Percentiles rank a stretch among this genome's conserved stretches.
Evolutionary conservation across 2,797 vertebrate species (phyloP).

Genomic region (Gymnocypris eckloni): DNA sequence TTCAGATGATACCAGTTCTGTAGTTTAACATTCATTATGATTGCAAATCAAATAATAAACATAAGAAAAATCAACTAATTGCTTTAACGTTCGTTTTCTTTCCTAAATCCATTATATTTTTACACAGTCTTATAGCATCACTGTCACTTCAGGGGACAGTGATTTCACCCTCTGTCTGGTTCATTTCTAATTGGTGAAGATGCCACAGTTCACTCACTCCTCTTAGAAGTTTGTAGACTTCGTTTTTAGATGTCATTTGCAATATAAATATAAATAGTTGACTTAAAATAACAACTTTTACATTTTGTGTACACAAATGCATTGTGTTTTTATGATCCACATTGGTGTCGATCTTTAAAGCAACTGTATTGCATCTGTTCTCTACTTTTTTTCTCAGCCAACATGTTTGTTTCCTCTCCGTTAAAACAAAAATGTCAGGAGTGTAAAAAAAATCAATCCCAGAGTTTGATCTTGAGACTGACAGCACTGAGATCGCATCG

Average conservation of each 20-base stretch:
- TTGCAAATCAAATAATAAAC: background rate
- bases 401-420: constrained; percentile 51
- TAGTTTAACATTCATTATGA: background rate
- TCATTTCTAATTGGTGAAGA: background rate
- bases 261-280: background rate
- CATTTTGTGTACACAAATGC: background rate
- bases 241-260: background rate
- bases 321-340: background rate
- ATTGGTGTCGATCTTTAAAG: constrained; percentile 63
- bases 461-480: constrained; percentile 78
- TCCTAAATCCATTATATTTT: background rate
- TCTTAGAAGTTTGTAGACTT: background rate
- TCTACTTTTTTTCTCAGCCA: constrained; percentile 29
- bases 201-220: background rate
- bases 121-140: background rate
- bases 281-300: background rate
- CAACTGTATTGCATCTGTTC: constrained; percentile 2
- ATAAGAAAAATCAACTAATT: background rate
- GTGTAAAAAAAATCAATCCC: constrained; percentile 70
- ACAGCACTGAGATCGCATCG: constrained; percentile 79
- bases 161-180: background rate
- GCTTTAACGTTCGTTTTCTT: background rate
- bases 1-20: background rate
- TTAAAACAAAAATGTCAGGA: constrained; percentile 72
- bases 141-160: background rate